Conservation (phyloP, 2,113 vertebrate species). For the Pomatostomus ruficeps region DNA sequence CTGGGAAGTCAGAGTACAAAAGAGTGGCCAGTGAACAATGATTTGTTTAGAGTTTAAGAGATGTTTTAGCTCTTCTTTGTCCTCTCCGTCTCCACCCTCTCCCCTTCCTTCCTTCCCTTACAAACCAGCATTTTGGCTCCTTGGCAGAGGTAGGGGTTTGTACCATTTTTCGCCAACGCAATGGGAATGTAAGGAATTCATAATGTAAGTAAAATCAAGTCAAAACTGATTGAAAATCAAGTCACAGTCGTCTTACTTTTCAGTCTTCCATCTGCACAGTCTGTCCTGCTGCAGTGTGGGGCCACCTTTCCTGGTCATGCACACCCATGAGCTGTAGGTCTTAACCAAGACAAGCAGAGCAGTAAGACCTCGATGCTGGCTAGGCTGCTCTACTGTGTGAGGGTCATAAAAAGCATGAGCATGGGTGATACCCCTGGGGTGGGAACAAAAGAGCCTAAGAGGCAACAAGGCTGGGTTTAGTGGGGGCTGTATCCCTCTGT, state of each 20-base stretch:
- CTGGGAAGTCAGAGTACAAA: background rate
- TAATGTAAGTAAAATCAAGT: background rate
- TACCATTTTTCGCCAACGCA: background rate
- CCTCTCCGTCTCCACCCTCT: background rate
- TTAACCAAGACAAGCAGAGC: background rate
- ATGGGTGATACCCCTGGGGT: background rate
- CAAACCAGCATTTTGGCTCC: background rate
- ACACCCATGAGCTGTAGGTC: fast-evolving
- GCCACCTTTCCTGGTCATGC: background rate
- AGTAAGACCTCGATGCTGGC: background rate
- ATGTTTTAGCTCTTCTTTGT: background rate
- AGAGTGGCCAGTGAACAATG: background rate
- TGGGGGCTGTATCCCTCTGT: background rate
- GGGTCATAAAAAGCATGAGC: background rate
- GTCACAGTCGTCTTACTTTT: background rate
- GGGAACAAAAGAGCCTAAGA: background rate
- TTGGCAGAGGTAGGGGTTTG: background rate
- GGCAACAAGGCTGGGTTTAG: background rate
- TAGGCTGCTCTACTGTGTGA: background rate
- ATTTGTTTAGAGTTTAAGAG: background rate
- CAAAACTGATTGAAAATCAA: background rate
- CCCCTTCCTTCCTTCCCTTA: background rate
- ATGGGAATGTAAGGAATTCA: background rate
- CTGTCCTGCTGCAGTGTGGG: background rate
- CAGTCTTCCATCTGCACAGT: fast-evolving